Evolutionary conservation across 2,888 invertebrate species (phyloP), one percentile per base, ranked within the genome.

Genomic region (Spatulosminthurus flaviceps): DNA sequence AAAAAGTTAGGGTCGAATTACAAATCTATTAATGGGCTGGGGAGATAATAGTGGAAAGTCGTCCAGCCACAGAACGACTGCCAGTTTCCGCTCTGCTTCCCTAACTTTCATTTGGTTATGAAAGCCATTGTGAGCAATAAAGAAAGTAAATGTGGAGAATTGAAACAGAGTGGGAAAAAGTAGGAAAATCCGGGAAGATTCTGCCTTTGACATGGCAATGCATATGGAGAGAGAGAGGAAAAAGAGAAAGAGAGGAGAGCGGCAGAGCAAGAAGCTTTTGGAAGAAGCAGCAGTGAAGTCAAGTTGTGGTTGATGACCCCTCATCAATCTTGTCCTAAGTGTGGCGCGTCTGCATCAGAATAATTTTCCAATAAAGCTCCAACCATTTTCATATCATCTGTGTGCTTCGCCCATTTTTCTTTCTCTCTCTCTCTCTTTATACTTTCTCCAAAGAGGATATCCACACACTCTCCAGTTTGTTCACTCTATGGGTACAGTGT

Each of bases 311-410:
- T 80, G 81, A 80, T 81, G 79, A 79, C 81, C 78, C 77, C 78
- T 81, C 81, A 81, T 81, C 81, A 81, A 81, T 81, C 81, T 81
- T 80, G 66, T 78, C 71, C 64, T 51, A 51, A 76, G 72, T 78
- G 78, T 79, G 73, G 22, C 66, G 72, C 77, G 64, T 70, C 80
- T 80, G 64, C 80, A 80, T 79, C 78, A 69, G 82, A 82, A 82
- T 82, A 82, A 82, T 82, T 82, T 82, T 82, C 81, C 82, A 82
- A 82, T 82, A 82, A 82, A 82, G 74, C 66, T 60, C 77, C 67
- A 64, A 77, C 79, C 79, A 80, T 80, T 80, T 80, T 80, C 79
- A 80, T 80, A 80, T 80, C 79, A 80, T 80, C 79, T 80, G 79
- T 77, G 77, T 72, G 42, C 76, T 76, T 22, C 42, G 19, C 71